A percentile compares a stretch with the other conserved stretches of the same genome.
Conservation (phyloP, 2,797 vertebrate genomes). For the Lateolabrax maculatus region DNA sequence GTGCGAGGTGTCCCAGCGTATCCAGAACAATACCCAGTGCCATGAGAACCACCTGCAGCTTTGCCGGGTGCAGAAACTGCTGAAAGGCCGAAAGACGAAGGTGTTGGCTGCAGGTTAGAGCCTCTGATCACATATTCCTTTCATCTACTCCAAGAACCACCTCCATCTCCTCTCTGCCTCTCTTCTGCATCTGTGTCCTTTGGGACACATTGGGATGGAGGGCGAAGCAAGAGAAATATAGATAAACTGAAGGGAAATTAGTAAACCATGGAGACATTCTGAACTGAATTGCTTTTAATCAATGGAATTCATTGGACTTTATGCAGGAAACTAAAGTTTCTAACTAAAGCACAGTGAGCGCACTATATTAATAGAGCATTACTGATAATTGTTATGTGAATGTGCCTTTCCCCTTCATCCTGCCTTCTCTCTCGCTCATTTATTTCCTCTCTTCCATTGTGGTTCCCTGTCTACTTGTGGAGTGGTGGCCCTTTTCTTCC, state of each 20-base stretch:
- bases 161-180: constrained; percentile 44
- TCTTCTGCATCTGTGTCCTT: constrained; percentile 59
- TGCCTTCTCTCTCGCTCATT: constrained; percentile 75
- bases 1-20: constrained; percentile 80
- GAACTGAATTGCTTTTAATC: constrained; percentile 78
- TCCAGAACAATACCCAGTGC: constrained; percentile 84
- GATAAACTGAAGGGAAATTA: constrained; percentile 72
- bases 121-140: constrained; percentile 93
- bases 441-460: constrained; percentile 49
- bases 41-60: constrained; percentile 92
- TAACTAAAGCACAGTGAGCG: neutral
- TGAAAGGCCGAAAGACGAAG: constrained; percentile 91
- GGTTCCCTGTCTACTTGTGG: constrained; percentile 83
- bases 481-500: constrained; percentile 82
- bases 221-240: constrained; percentile 39
- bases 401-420: constrained; percentile 35
- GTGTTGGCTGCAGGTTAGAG: constrained; percentile 92
- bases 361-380: constrained; percentile 35
- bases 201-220: constrained; percentile 51
- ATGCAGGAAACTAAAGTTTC: constrained; percentile 27
- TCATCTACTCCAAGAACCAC: constrained; percentile 85
- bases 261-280: constrained; percentile 76
- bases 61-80: constrained; percentile 89
- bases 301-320: constrained; percentile 66
- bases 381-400: constrained; percentile 49